phyloP scores from a whole-genome alignment of 2,888 invertebrate species.

The Steinernema carpocapsae region DNA sequence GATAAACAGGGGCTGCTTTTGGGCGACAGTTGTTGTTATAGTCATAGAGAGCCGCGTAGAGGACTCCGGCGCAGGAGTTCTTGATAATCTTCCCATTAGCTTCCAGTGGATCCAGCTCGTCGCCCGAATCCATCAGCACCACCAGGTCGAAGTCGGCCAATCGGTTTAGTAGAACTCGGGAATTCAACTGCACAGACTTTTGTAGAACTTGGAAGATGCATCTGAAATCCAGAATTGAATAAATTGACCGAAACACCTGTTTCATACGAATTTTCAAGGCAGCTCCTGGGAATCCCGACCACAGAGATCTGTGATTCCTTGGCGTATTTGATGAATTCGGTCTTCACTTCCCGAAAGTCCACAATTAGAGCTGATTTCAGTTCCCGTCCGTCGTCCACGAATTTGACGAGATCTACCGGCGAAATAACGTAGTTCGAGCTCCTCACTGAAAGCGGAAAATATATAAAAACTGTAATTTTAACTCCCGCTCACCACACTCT shows the following conservation, averaged over 20 bases:
- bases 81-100: neutral
- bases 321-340: neutral
- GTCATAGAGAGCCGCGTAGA: constrained; percentile 22
- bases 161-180: neutral
- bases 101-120: constrained; percentile 2
- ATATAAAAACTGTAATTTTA: neutral
- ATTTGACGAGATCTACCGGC: neutral
- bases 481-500: no score
- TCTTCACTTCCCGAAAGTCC: neutral
- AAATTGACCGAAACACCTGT: neutral
- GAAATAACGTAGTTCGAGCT: neutral
- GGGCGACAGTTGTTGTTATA: constrained; percentile 44
- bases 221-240: neutral
- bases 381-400: neutral
- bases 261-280: constrained; percentile 19
- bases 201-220: constrained; percentile 18
- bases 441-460: neutral
- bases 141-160: constrained; percentile 5
- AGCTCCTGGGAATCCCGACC: constrained; percentile 17
- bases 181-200: neutral
- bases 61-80: neutral
- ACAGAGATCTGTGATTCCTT: constrained; percentile 19
- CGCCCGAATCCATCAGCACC: neutral
- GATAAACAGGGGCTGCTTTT: constrained; percentile 49
- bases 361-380: neutral